Percentiles rank a stretch among this genome's conserved stretches.
Conservation (phyloP, 2,888 invertebrate genomes). For the Trachelus iudaicus region DNA sequence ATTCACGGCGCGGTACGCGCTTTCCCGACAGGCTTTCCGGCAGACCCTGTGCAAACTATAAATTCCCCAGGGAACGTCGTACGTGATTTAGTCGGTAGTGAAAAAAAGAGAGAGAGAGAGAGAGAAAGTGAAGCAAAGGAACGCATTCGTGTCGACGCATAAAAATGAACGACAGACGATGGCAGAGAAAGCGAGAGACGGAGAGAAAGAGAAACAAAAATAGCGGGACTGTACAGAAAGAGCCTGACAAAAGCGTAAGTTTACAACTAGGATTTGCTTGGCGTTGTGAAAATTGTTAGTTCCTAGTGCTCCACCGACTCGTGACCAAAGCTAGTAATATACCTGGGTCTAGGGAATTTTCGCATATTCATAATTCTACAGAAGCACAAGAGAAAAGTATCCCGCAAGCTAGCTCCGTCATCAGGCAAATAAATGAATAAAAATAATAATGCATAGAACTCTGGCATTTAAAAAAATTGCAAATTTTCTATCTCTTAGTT, state of each 20-base stretch:
- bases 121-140: slow-evolving; percentile 8
- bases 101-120: slow-evolving; percentile 13
- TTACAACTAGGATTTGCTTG: slow-evolving; percentile 3
- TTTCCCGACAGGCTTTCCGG: background rate
- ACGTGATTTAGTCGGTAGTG: slow-evolving; percentile 45
- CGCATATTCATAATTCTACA: too few species aligned
- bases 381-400: too few species aligned
- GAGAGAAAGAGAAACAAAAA: slow-evolving; percentile 6
- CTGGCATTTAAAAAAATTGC: too few species aligned
- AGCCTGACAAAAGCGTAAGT: slow-evolving; percentile 16
- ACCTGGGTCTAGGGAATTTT: too few species aligned
- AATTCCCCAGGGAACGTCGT: slow-evolving; percentile 38
- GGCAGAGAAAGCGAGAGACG: slow-evolving; percentile 3
- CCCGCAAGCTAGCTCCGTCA: too few species aligned
- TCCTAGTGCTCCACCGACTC: slow-evolving; percentile 25
- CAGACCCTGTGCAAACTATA: slow-evolving; percentile 40
- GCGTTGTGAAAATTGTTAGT: slow-evolving; percentile 46
- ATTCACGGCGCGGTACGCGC: slow-evolving; percentile 13
- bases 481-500: too few species aligned
- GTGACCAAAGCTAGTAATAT: too few species aligned
- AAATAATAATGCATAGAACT: too few species aligned
- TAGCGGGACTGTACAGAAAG: background rate
- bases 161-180: background rate
- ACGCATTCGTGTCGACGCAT: slow-evolving; percentile 1
- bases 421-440: too few species aligned